Evolutionary conservation across 2,797 vertebrate genomes (phyloP).

Genomic region (Megaceryle alcyon): DNA sequence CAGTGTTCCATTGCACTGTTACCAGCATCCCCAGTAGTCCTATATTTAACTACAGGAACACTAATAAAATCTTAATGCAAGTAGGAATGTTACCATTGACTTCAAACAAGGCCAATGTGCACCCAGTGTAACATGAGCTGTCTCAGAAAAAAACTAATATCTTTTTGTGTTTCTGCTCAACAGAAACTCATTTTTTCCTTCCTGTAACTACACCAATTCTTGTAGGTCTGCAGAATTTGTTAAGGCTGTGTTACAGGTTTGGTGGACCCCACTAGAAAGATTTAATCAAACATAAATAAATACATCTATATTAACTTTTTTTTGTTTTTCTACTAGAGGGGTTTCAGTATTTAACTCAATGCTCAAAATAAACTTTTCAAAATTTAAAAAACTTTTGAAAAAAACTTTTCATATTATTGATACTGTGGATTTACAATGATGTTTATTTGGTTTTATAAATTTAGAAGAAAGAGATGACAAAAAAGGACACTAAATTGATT

Average conservation of each 20-base stretch:
- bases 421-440: background rate
- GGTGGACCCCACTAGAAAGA: background rate
- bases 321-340: background rate
- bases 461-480: background rate
- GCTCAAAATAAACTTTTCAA: background rate
- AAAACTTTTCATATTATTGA: background rate
- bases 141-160: background rate
- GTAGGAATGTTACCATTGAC: background rate
- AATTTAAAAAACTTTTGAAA: background rate
- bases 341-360: background rate
- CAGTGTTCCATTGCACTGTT: background rate
- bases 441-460: background rate
- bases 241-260: background rate
- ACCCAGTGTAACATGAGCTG: background rate
- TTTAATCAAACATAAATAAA: background rate
- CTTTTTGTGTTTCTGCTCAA: background rate
- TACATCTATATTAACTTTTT: background rate
- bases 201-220: background rate
- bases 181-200: background rate
- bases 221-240: background rate
- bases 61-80: background rate
- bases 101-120: background rate
- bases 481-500: background rate
- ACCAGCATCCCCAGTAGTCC: background rate
- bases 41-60: background rate